Evolutionary conservation across 2,113 vertebrate species (phyloP).

Genomic region (Oncorhynchus mykiss): DNA sequence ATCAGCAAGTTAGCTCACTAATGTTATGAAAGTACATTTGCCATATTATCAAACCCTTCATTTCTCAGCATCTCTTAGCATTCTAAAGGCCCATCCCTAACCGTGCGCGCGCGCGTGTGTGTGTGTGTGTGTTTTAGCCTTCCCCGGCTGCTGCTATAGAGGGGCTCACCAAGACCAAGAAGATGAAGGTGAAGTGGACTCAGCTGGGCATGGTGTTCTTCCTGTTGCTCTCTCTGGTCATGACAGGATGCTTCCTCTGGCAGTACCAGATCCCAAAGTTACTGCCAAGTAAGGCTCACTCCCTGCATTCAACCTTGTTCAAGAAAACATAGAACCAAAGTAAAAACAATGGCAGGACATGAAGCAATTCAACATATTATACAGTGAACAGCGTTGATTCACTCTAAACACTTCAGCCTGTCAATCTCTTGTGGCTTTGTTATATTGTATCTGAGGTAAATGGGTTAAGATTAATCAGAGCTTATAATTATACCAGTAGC

Average conservation of each 20-base stretch:
- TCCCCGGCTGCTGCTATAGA: constrained; percentile 33
- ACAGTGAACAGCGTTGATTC: background rate
- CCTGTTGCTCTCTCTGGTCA: constrained; percentile 78
- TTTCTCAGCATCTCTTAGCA: no score
- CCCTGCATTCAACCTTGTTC: background rate
- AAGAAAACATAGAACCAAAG: background rate
- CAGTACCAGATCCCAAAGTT: constrained; percentile 67
- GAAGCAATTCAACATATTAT: background rate
- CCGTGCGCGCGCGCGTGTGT: background rate
- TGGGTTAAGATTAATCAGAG: background rate
- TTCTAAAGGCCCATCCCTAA: background rate
- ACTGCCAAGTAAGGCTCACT: constrained; percentile 51
- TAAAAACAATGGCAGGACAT: background rate
- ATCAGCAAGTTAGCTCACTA: background rate
- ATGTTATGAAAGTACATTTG: no score
- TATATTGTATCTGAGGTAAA: background rate
- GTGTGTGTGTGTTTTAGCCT: constrained; percentile 46
- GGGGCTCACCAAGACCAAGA: constrained; percentile 25
- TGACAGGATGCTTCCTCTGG: constrained; percentile 83
- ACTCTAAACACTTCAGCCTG: no score
- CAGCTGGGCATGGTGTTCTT: constrained; percentile 74
- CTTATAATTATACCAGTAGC: background rate
- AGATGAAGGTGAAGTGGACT: constrained; percentile 78
- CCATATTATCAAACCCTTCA: no score
- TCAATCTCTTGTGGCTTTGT: background rate